These are phyloP conservation scores for Emydoidea blandingii DNA, from an alignment of 2,797 vertebrate species.

Conservation along the genomic window DNA sequence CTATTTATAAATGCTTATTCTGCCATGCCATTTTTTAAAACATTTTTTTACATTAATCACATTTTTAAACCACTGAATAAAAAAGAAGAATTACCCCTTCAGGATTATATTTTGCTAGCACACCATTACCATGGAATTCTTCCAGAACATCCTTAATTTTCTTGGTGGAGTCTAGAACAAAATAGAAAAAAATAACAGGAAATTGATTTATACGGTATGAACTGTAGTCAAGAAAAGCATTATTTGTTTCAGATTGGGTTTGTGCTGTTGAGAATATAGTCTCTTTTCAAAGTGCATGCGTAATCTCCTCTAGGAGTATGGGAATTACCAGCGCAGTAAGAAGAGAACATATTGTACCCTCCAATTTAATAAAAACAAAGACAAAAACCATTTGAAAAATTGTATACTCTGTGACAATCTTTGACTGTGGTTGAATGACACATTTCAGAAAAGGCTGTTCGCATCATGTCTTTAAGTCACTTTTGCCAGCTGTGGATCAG, in stretches of 20 bases:
- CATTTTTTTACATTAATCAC: neutral
- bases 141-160: constrained; percentile 95
- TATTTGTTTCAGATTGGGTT: neutral
- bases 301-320: constrained; percentile 34
- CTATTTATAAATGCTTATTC: constrained; percentile 5
- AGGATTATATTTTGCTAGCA: constrained; percentile 95
- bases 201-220: constrained; percentile 6
- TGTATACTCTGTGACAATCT: neutral
- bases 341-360: neutral
- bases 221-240: constrained; percentile 37
- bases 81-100: constrained; percentile 87
- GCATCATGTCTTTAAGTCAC: constrained; percentile 2
- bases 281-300: neutral
- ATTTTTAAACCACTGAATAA: constrained; percentile 18
- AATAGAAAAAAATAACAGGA: constrained; percentile 35
- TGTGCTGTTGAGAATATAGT: neutral
- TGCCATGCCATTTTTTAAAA: neutral
- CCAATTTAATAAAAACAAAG: neutral
- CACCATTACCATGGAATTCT: constrained; percentile 94
- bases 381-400: neutral
- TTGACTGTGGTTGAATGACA: neutral
- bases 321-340: constrained; percentile 13
- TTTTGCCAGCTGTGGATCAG: neutral
- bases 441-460: neutral
- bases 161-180: constrained; percentile 91